Conservation (phyloP, 92 coral and sea anemone species). For the Bergia sp. region DNA sequence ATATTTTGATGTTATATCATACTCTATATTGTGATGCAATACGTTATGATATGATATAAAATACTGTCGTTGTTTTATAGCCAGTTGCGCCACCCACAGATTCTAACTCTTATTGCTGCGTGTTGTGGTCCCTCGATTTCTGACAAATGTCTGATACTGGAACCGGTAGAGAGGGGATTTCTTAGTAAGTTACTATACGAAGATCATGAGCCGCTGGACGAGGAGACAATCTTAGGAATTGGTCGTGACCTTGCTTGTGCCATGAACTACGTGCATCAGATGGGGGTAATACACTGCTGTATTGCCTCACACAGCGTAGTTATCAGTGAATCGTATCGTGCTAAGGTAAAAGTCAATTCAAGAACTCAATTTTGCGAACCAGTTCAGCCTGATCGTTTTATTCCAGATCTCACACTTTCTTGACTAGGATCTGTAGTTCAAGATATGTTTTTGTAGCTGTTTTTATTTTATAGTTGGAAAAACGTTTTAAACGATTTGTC, state of each 20-base stretch:
- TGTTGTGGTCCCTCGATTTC: conserved; percentile 65
- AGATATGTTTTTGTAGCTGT: background rate
- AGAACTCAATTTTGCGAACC: background rate
- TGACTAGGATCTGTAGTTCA: background rate
- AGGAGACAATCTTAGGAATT: conserved; percentile 72
- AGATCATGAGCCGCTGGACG: conserved; percentile 68
- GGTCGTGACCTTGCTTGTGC: conserved; percentile 89
- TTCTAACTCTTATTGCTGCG: conserved; percentile 76
- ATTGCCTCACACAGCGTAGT: conserved; percentile 88
- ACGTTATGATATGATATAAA: too few species aligned
- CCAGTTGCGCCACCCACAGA: conserved; percentile 88
- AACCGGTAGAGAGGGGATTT: conserved; percentile 66
- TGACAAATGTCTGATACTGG: conserved; percentile 77
- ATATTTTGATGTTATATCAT: too few species aligned
- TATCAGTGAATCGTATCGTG: conserved; percentile 70
- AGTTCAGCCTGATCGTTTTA: background rate
- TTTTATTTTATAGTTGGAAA: background rate
- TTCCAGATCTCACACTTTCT: background rate
- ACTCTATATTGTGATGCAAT: too few species aligned
- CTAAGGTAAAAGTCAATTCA: conserved; percentile 65
- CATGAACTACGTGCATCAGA: conserved; percentile 83
- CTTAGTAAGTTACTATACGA: conserved; percentile 69
- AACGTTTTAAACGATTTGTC: too few species aligned
- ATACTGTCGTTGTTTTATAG: conserved; percentile 32
- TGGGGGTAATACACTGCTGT: conserved; percentile 86